These are phyloP conservation scores for Sterrhoptilus dennistouni DNA, from an alignment of 2,113 vertebrate genomes.

Conservation along the genomic window DNA sequence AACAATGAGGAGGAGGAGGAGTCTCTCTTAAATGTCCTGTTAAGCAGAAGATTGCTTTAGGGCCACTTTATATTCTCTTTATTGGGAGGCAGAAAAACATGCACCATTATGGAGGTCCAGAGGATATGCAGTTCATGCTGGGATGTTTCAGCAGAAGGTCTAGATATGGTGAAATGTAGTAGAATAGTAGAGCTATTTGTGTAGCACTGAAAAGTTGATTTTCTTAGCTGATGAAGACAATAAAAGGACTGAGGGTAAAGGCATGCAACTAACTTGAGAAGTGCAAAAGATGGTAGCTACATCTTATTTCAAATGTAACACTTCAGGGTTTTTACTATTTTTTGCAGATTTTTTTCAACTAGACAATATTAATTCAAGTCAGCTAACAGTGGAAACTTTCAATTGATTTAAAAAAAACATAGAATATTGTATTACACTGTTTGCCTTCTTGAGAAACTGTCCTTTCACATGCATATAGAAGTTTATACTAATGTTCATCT, in stretches of 20 bases:
- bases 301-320: background rate
- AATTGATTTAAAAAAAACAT: background rate
- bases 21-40: background rate
- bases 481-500: background rate
- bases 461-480: background rate
- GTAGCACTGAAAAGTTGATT: background rate
- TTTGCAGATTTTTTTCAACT: background rate
- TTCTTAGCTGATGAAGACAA: background rate
- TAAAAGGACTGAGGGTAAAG: background rate
- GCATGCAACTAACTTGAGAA: background rate
- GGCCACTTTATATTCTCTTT: background rate
- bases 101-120: background rate
- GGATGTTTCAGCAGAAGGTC: background rate
- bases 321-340: background rate
- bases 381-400: background rate
- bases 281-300: background rate
- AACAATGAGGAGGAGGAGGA: background rate
- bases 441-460: background rate
- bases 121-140: background rate
- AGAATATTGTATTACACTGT: background rate
- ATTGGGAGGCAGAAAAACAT: background rate
- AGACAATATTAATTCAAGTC: background rate
- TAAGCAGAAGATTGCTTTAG: background rate
- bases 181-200: background rate
- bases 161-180: background rate